phyloP scores from a whole-genome alignment of 2,113 vertebrate species.

The Oplegnathus fasciatus region DNA sequence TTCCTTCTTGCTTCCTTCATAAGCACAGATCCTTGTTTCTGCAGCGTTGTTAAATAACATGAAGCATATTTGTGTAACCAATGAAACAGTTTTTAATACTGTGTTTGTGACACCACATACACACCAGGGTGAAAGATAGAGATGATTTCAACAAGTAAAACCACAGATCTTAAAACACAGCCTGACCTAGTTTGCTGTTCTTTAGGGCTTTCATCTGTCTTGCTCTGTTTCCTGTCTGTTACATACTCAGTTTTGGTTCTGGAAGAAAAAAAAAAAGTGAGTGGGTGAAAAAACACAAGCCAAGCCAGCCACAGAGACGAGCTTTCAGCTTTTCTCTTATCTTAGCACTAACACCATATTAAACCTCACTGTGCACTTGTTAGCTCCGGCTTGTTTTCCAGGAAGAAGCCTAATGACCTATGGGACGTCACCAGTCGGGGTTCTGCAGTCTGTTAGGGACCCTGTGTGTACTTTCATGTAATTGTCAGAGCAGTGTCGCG shows the following conservation, averaged over 20 bases:
- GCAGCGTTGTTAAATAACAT: conserved; percentile 46
- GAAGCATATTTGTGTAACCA: conserved; percentile 43
- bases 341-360: conserved; percentile 57
- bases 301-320: conserved; percentile 43
- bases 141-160: conserved; percentile 40
- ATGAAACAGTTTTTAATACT: conserved; percentile 32
- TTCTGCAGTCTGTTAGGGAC: conserved; percentile 60
- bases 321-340: conserved; percentile 39
- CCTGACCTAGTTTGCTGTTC: conserved; percentile 58
- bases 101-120: neutral
- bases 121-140: neutral
- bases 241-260: conserved; percentile 29
- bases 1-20: conserved; percentile 61
- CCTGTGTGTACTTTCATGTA: conserved; percentile 62
- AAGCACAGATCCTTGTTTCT: conserved; percentile 60
- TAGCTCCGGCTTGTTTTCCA: conserved; percentile 63
- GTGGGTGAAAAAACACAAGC: conserved; percentile 42
- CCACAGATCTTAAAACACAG: conserved; percentile 7
- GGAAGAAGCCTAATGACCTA: conserved; percentile 71
- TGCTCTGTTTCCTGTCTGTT: conserved; percentile 70
- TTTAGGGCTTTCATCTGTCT: conserved; percentile 56
- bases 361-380: conserved; percentile 63
- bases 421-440: conserved; percentile 58
- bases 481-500: conserved; percentile 59
- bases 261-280: conserved; percentile 19